These are phyloP conservation scores for Drosophila recens DNA, from an alignment of 2,888 invertebrate genomes.

Conservation along the genomic window DNA sequence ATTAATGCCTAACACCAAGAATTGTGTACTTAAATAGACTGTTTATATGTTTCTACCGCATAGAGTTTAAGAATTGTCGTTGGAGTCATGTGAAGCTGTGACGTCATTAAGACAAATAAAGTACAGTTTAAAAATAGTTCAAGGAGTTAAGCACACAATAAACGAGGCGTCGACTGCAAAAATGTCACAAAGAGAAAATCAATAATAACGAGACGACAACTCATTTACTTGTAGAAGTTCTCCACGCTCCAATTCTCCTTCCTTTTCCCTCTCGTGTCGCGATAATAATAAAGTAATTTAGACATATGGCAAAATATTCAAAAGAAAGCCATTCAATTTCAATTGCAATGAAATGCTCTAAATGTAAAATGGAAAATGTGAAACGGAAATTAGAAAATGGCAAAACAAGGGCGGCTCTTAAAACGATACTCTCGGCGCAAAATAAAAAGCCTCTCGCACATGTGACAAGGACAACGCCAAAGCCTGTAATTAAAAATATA, in stretches of 20 bases:
- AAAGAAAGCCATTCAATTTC: conserved; percentile 33
- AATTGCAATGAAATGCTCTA: conserved; percentile 26
- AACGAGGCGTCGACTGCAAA: conserved; percentile 33
- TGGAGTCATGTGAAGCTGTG: conserved; percentile 43
- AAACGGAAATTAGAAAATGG: conserved; percentile 11
- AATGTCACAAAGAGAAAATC: conserved; percentile 52
- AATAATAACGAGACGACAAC: conserved; percentile 37
- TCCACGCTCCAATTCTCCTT: neutral
- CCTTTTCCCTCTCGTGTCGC: neutral
- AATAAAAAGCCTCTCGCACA: conserved; percentile 22
- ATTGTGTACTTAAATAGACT: conserved; percentile 31
- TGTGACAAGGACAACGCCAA: conserved; percentile 56
- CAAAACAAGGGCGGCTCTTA: conserved; percentile 22
- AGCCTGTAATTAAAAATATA: conserved; percentile 68
- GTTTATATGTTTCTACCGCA: conserved; percentile 7
- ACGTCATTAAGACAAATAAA: conserved; percentile 44
- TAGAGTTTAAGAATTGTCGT: conserved; percentile 19
- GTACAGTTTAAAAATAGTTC: conserved; percentile 52
- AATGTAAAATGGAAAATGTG: conserved; percentile 11
- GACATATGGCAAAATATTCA: conserved; percentile 48
- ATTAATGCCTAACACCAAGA: conserved; percentile 8
- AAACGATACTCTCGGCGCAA: conserved; percentile 24
- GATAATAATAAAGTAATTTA: conserved; percentile 50
- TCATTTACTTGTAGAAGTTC: conserved; percentile 1
- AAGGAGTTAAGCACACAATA: conserved; percentile 39